Evolutionary conservation across 2,888 invertebrate genomes (phyloP), one percentile per base, ranked within the genome.

Genomic region (Galerucella nymphaeae): DNA sequence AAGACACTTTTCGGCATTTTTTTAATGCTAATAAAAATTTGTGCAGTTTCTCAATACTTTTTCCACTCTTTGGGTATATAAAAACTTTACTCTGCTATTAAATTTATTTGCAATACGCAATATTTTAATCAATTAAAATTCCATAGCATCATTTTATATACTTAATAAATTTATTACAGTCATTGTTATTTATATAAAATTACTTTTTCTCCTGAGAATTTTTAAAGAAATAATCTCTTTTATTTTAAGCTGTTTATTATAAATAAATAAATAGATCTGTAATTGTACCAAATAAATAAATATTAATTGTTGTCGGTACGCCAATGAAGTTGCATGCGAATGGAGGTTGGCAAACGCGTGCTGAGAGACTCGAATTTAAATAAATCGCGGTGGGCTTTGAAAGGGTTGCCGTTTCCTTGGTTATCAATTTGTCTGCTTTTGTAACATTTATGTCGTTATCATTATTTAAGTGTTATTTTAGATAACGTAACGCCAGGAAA

Each of bases 391-490:
- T 64, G 55, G 30, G 45, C 59, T 50, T 63, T n/a, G 59, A 69
- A 72, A 72, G 72, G 72, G 72, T 72, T 72, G 61, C 53, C 59
- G 59, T 66, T 66, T 58, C 68, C 42, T 53, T 62, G 62, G 66
- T 23, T 71, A 71, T 66, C 71, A 71, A 71, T 71, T 71, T 71
- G 71, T 71, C 71, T 57, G 62, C 57, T 66, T 41, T 57, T 62
- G 57, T 57, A 71, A 55, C 55, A 30, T 71, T 69, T 63, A 71
- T 67, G 23, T 53, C 66, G 66, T 71, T 66, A 71, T 71, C 18
- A 71, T 66, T n/a, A n/a, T n/a, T n/a, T 66, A 66, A 66, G 66
- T 61, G 58, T 65, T 13, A 18, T 16, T 53, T 53, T 10, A 18
- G 16, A 53, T 53, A 53, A 53, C 53, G 53, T 18, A 18, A 18